phyloP scores from a whole-genome alignment of 2,113 vertebrate genomes.

The Nyctereutes procyonoides region DNA sequence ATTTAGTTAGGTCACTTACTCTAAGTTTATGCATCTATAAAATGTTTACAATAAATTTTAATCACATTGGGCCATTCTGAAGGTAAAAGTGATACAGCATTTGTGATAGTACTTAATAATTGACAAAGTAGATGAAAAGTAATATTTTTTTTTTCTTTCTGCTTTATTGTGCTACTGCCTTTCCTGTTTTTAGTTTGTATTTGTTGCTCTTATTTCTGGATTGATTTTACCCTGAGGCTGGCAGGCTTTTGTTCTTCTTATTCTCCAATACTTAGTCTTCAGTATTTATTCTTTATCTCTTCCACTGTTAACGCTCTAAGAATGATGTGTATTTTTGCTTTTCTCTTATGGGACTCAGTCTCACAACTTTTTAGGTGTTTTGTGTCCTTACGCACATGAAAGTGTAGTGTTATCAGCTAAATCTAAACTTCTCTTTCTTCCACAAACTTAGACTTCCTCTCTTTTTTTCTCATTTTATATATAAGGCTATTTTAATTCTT shows the following conservation, averaged over 20 bases:
- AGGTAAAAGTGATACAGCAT: background rate
- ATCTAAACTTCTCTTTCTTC: background rate
- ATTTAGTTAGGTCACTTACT: constrained; percentile 2
- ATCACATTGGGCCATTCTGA: background rate
- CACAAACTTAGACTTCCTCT: too few species aligned
- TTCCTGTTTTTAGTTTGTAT: background rate
- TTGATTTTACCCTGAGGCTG: background rate
- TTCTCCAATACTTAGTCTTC: background rate
- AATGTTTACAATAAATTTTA: background rate
- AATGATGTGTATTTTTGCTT: constrained; percentile 1
- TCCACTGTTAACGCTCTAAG: background rate
- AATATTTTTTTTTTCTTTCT: background rate
- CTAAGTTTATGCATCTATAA: background rate
- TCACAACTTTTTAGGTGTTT: background rate
- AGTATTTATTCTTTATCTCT: background rate
- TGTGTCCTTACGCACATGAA: background rate
- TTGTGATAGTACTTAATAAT: background rate
- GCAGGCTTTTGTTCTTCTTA: background rate
- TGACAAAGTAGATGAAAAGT: background rate
- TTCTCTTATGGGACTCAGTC: background rate
- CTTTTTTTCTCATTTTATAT: background rate
- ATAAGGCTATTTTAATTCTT: background rate
- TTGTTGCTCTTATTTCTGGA: constrained; percentile 11
- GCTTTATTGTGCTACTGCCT: background rate
- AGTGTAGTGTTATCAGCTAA: background rate